Conservation (phyloP, 2,113 vertebrate species). For the Ochotona curzoniae region DNA sequence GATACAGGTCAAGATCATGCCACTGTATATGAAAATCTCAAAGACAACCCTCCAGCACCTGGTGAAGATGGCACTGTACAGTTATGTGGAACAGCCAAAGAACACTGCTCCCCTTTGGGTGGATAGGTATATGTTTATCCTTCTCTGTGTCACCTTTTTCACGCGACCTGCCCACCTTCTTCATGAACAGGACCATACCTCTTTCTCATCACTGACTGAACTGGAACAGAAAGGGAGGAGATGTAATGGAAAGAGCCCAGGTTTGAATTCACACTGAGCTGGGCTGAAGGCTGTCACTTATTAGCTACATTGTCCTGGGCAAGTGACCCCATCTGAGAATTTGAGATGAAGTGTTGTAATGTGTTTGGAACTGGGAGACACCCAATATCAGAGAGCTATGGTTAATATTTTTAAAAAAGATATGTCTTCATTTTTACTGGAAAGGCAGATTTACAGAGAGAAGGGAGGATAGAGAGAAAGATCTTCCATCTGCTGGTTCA, state of each 20-base stretch:
- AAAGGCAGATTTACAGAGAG: no score
- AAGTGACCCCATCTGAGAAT: background rate
- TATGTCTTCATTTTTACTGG: no score
- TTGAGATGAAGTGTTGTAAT: background rate
- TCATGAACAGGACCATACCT: background rate
- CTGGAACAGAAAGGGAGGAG: background rate
- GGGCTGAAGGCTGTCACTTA: background rate
- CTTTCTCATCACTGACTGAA: background rate
- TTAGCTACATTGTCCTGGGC: background rate
- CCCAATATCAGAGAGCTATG: background rate
- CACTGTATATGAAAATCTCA: background rate
- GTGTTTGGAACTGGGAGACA: background rate
- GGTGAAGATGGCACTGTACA: background rate
- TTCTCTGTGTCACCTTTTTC: background rate
- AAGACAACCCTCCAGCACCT: background rate
- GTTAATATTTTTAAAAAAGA: no score
- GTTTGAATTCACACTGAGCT: background rate
- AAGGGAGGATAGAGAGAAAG: no score
- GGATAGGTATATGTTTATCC: background rate
- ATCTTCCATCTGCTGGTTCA: no score
- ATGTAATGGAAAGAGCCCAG: background rate
- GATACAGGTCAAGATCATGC: background rate
- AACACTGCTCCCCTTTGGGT: background rate
- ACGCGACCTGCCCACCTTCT: background rate
- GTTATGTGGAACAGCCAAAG: background rate